A percentile compares a stretch with the other conserved stretches of the same genome.
These are phyloP conservation scores for Epinephelus malabaricus DNA, from an alignment of 2,797 vertebrate genomes.

Conservation along the genomic window DNA sequence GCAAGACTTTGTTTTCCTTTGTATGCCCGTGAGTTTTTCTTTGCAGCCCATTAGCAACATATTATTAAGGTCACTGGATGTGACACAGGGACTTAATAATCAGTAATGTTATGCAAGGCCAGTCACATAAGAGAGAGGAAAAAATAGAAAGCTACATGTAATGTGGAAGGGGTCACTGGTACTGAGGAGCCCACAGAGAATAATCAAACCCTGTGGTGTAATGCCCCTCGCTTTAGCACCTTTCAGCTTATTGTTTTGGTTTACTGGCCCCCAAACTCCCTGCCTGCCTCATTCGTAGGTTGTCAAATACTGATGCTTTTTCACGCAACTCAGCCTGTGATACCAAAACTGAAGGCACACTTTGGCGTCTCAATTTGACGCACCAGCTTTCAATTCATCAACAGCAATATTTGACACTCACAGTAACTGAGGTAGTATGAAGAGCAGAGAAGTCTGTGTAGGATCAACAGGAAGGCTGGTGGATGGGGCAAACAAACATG, in stretches of 20 bases:
- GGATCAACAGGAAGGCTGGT: too few relatives aligned
- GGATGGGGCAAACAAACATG: too few relatives aligned
- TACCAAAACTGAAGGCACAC: too few relatives aligned
- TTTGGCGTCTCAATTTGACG: too few relatives aligned
- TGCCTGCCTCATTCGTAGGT: neutral
- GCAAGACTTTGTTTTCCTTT: slow-evolving; percentile 15
- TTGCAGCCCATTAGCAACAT: slow-evolving; percentile 14
- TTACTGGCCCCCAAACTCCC: neutral
- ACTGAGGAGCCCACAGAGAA: neutral
- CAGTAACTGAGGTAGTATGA: too few relatives aligned
- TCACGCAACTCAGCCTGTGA: too few relatives aligned
- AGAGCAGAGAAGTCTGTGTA: too few relatives aligned
- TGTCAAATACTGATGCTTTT: too few relatives aligned
- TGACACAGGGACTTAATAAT: slow-evolving; percentile 23
- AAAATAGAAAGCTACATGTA: neutral
- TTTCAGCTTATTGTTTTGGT: neutral
- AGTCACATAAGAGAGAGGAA: neutral
- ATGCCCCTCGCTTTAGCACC: neutral
- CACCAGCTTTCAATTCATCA: too few relatives aligned
- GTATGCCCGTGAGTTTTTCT: slow-evolving; percentile 9
- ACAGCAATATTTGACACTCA: too few relatives aligned
- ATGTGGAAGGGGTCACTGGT: neutral
- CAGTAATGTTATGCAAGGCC: slow-evolving; percentile 19
- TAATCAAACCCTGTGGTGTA: neutral
- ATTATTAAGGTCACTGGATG: slow-evolving; percentile 31